Percentiles rank a stretch among this genome's conserved stretches.
These are phyloP conservation scores for Sapajus apella DNA, from an alignment of 2,113 vertebrate genomes.

Conservation along the genomic window DNA sequence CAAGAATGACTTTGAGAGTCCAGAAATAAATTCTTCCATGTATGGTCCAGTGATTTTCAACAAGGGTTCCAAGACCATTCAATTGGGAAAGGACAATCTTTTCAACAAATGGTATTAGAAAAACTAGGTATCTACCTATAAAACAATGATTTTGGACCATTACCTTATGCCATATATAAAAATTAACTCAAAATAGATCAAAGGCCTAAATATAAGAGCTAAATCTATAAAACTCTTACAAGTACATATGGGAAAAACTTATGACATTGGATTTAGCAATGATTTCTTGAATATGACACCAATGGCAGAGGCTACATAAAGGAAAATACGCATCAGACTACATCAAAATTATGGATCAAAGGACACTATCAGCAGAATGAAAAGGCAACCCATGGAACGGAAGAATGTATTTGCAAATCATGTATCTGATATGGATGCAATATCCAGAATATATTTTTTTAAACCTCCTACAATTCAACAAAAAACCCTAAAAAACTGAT, in stretches of 20 bases:
- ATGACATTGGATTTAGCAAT: constrained; percentile 10
- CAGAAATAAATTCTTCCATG: background rate
- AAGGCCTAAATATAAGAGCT: background rate
- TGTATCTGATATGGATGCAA: background rate
- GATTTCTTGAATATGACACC: constrained; percentile 37
- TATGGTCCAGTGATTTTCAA: background rate
- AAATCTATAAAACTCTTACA: constrained; percentile 37
- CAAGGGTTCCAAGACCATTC: background rate
- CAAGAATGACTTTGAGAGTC: background rate
- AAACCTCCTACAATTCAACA: background rate
- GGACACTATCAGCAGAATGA: background rate
- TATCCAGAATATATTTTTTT: background rate
- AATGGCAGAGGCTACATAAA: constrained; percentile 3
- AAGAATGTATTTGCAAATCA: background rate
- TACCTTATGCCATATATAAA: background rate
- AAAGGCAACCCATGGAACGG: background rate
- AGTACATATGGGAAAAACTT: constrained; percentile 32
- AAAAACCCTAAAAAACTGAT: background rate
- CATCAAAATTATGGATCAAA: background rate
- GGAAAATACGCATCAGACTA: background rate
- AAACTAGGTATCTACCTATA: background rate
- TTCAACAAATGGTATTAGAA: background rate
- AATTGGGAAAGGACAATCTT: background rate
- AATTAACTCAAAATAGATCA: constrained; percentile 5
- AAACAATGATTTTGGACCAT: background rate